Evolutionary conservation across 1,140 invertebrate genomes (phyloP).

Genomic region (Anastatus disparis): DNA sequence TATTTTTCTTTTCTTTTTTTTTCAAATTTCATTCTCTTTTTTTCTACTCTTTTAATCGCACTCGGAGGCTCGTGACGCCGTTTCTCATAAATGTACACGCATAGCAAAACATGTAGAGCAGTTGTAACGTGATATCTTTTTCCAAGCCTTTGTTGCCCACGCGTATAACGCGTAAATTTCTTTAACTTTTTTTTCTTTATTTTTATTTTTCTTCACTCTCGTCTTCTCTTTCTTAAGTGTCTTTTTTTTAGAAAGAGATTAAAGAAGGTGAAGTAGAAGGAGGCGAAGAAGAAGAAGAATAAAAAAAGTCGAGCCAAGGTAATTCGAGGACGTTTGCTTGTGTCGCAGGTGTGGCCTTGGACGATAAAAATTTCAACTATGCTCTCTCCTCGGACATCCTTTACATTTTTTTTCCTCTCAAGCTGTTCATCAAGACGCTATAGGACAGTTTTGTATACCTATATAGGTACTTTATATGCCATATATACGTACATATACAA

Average conservation of each 20-base stretch:
- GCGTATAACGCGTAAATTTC: background rate
- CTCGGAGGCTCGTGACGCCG: background rate
- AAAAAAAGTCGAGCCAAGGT: conserved; percentile 50
- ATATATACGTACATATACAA: no score
- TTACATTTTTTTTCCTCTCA: no score
- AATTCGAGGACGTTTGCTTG: conserved; percentile 61
- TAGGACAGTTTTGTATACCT: no score
- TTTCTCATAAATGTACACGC: background rate
- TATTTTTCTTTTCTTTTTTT: no score
- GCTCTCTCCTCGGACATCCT: no score
- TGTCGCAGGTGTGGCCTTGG: conserved; percentile 55
- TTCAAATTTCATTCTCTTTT: background rate
- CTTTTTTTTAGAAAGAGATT: no score
- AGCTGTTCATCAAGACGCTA: no score
- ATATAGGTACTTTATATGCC: no score
- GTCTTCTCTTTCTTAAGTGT: no score
- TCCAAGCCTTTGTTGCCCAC: background rate
- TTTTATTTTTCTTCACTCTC: no score
- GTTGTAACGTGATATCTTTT: background rate
- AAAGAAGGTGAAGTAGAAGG: background rate
- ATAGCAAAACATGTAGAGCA: conserved; percentile 18
- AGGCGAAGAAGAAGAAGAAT: background rate
- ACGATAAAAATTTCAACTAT: conserved; percentile 35
- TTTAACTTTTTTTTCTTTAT: no score
- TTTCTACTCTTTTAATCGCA: background rate